Evolutionary conservation across 2,113 vertebrate species (phyloP).

Genomic region (Lucifuga dentata): DNA sequence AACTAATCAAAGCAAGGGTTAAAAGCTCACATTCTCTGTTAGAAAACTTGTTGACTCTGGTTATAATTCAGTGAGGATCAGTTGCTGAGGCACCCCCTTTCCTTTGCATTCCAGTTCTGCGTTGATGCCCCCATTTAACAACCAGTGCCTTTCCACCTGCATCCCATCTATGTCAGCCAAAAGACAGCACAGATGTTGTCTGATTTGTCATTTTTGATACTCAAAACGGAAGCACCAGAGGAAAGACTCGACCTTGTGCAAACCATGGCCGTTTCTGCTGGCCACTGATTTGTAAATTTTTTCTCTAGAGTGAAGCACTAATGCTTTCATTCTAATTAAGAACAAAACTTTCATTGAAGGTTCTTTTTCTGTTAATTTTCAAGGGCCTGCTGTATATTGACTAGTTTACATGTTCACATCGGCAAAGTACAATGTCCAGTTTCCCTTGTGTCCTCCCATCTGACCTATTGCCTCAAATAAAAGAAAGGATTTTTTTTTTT

Average conservation of each 20-base stretch:
- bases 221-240: conserved; percentile 28
- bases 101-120: conserved; percentile 5
- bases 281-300: background rate
- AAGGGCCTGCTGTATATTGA: conserved; percentile 6
- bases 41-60: conserved; percentile 3
- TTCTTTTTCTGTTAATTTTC: conserved; percentile 17
- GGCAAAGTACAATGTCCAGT: conserved; percentile 13
- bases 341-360: no score
- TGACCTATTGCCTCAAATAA: background rate
- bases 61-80: conserved; percentile 14
- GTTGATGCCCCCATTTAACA: background rate
- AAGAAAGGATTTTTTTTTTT: no score
- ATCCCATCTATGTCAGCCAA: conserved; percentile 17
- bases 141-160: conserved; percentile 30
- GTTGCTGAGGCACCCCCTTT: background rate
- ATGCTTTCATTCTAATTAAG: conserved; percentile 41
- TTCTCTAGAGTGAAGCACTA: background rate
- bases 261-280: conserved; percentile 19
- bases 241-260: conserved; percentile 41
- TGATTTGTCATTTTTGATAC: conserved; percentile 10
- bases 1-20: conserved; percentile 9
- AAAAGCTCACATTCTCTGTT: conserved; percentile 32
- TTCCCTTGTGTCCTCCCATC: conserved; percentile 2
- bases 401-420: conserved; percentile 13
- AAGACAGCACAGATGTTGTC: conserved; percentile 33